Percentiles rank a stretch among this genome's conserved stretches.
phyloP scores from a whole-genome alignment of 1,140 invertebrate species.

The Limonius californicus region DNA sequence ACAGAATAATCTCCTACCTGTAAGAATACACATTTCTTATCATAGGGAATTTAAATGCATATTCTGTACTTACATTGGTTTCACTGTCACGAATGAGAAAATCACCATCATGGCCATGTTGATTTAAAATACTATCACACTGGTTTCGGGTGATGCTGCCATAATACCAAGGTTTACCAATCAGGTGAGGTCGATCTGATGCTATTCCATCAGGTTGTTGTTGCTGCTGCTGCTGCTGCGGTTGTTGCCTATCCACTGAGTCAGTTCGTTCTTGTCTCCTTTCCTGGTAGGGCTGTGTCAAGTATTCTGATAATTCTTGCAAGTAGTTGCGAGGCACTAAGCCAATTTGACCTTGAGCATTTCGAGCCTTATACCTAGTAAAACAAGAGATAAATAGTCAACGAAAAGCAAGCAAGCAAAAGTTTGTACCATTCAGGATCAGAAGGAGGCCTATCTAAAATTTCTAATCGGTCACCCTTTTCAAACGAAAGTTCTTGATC shows the following conservation, averaged over 20 bases:
- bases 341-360: constrained; percentile 85
- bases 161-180: constrained; percentile 93
- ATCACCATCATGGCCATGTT: constrained; percentile 93
- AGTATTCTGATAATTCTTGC: constrained; percentile 83
- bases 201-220: constrained; percentile 39
- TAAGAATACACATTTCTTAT: constrained; percentile 32
- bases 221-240: constrained; percentile 40
- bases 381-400: constrained; percentile 57
- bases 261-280: constrained; percentile 51
- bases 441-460: constrained; percentile 88
- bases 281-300: constrained; percentile 75
- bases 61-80: constrained; percentile 96
- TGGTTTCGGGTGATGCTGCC: constrained; percentile 91
- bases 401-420: too few species aligned
- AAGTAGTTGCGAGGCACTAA: constrained; percentile 97
- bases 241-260: constrained; percentile 47
- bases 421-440: constrained; percentile 97
- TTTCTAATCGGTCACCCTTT: constrained; percentile 92
- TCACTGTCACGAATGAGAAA: constrained; percentile 98
- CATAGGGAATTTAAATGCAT: too few species aligned
- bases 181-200: constrained; percentile 63
- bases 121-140: constrained; percentile 91
- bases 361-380: constrained; percentile 90
- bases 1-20: constrained; percentile 98
- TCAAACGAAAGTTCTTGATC: constrained; percentile 96